Percentiles rank a stretch among this genome's conserved stretches.
Evolutionary conservation across 2,113 vertebrate genomes (phyloP).

Genomic region (Bubalus kerabau): DNA sequence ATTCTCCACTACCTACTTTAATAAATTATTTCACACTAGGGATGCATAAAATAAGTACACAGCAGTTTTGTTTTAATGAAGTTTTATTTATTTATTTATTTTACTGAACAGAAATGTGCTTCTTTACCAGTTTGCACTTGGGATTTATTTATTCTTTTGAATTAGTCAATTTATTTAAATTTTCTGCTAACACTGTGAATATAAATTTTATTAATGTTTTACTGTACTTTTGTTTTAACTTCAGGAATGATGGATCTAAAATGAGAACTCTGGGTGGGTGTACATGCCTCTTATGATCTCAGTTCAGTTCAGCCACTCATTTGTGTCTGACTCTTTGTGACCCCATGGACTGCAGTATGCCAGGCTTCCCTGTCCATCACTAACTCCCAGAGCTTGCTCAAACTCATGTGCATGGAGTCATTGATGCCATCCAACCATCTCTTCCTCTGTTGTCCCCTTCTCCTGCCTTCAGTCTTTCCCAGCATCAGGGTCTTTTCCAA

Average conservation of each 20-base stretch:
- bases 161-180: background rate
- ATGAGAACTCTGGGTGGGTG: background rate
- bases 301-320: background rate
- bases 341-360: background rate
- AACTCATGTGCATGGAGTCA: background rate
- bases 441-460: background rate
- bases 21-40: conserved; percentile 1
- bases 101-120: background rate
- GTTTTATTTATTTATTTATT: background rate
- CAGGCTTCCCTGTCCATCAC: background rate
- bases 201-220: background rate
- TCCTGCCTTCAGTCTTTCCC: background rate
- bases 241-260: background rate
- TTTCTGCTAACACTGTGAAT: background rate
- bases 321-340: background rate
- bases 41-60: background rate
- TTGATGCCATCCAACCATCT: background rate
- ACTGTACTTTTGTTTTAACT: background rate
- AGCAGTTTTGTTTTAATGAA: background rate
- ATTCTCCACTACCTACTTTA: background rate
- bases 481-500: background rate
- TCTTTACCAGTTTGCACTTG: background rate
- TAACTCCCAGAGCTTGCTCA: background rate
- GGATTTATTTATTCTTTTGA: background rate
- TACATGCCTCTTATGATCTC: background rate